Conservation (phyloP, 2,797 vertebrate genomes). For the Alcedo quadribrachys region DNA sequence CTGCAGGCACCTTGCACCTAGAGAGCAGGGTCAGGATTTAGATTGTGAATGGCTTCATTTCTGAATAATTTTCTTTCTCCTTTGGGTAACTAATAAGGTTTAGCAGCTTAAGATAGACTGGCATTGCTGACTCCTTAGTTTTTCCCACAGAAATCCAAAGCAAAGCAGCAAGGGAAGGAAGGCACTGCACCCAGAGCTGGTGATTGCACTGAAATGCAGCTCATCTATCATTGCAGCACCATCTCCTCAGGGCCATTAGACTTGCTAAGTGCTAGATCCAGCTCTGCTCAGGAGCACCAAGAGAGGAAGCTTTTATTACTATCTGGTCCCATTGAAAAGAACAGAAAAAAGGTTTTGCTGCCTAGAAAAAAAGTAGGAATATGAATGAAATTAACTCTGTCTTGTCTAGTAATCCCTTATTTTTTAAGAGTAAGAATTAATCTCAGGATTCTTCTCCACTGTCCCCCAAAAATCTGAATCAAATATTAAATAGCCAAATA, state of each 20-base stretch:
- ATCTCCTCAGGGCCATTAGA: background rate
- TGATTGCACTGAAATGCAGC: background rate
- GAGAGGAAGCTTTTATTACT: background rate
- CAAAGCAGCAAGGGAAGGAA: background rate
- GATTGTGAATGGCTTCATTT: background rate
- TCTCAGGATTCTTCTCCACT: background rate
- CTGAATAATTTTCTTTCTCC: background rate
- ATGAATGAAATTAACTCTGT: background rate
- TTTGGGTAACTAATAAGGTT: background rate
- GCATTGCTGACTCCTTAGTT: background rate
- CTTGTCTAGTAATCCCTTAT: background rate
- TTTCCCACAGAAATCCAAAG: background rate
- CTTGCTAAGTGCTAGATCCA: background rate
- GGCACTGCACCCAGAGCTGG: accelerated
- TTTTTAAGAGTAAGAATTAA: background rate
- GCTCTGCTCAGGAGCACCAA: background rate
- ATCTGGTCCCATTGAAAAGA: background rate
- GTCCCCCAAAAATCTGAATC: background rate
- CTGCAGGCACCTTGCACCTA: background rate
- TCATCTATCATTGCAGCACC: background rate
- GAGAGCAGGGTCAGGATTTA: background rate
- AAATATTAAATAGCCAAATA: background rate
- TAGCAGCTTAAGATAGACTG: background rate
- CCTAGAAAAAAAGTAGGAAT: background rate
- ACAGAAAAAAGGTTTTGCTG: background rate